Percentiles rank a stretch among this genome's conserved stretches.
These are phyloP conservation scores for Pipa parva DNA, from an alignment of 2,113 vertebrate species.

Conservation along the genomic window DNA sequence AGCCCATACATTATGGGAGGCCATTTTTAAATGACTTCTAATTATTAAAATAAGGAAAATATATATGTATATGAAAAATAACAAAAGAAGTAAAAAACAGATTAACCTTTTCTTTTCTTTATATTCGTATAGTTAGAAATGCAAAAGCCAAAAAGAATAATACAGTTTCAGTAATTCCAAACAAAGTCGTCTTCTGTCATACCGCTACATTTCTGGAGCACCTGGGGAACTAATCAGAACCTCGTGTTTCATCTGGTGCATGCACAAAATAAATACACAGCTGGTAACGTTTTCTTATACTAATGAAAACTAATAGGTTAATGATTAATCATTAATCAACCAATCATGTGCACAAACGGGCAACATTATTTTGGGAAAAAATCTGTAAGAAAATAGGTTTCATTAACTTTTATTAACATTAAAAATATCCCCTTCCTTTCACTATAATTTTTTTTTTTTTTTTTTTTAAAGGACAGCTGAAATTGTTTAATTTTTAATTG, in stretches of 20 bases:
- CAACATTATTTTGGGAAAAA: not conserved
- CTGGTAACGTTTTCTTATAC: conserved; percentile 24
- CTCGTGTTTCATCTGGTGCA: conserved; percentile 18
- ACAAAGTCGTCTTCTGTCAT: conserved; percentile 14
- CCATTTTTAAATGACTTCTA: not conserved
- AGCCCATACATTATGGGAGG: not conserved
- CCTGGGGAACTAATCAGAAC: conserved; percentile 31
- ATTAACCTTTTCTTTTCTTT: no score
- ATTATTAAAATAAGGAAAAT: not conserved
- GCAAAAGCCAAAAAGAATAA: no score
- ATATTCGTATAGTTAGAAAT: no score
- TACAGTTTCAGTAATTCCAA: no score
- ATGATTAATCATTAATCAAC: conserved; percentile 21
- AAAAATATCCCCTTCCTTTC: not conserved
- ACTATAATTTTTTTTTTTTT: not conserved
- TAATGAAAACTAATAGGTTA: conserved; percentile 35
- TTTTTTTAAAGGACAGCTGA: not conserved
- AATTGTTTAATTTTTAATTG: not conserved
- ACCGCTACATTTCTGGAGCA: conserved; percentile 16
- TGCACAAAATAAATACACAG: conserved; percentile 19
- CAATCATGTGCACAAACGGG: conserved; percentile 3
- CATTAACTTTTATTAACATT: not conserved
- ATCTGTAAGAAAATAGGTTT: not conserved
- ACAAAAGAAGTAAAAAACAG: no score
- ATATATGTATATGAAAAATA: no score